These are phyloP conservation scores for Aporophyla lueneburgensis DNA, from an alignment of 2,888 invertebrate genomes.

Conservation along the genomic window DNA sequence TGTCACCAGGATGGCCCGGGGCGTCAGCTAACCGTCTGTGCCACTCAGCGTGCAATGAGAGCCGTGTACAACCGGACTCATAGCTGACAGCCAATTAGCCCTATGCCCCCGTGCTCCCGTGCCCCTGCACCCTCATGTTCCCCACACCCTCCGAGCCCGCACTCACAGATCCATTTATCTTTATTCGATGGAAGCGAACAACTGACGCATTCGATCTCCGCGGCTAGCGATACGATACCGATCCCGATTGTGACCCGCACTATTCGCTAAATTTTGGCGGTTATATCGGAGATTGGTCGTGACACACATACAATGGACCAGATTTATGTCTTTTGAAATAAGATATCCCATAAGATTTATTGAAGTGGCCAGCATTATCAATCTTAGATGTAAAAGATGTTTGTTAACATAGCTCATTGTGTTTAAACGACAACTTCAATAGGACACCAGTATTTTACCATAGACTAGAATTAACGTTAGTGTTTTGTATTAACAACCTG, in stretches of 20 bases:
- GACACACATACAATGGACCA: constrained; percentile 79
- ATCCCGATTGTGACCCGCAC: constrained; percentile 74
- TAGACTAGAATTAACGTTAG: constrained; percentile 25
- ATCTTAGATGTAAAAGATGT: constrained; percentile 49
- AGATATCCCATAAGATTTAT: constrained; percentile 76
- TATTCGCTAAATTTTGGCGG: constrained; percentile 71
- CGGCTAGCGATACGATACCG: constrained; percentile 72
- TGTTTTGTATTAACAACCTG: constrained; percentile 24
- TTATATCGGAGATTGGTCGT: constrained; percentile 72
- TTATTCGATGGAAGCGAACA: constrained; percentile 86
- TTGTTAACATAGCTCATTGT: constrained; percentile 38
- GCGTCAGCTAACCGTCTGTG: constrained; percentile 74
- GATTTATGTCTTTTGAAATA: constrained; percentile 79
- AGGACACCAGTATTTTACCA: constrained; percentile 26
- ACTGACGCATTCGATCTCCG: constrained; percentile 80
- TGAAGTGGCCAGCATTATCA: constrained; percentile 72
- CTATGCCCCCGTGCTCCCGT: constrained; percentile 74
- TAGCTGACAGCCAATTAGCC: constrained; percentile 90
- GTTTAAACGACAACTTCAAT: constrained; percentile 27
- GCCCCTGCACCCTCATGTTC: constrained; percentile 69
- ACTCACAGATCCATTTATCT: constrained; percentile 85
- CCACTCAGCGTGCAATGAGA: constrained; percentile 74
- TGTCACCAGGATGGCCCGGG: constrained; percentile 73
- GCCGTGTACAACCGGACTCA: constrained; percentile 80
- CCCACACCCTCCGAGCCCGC: constrained; percentile 76